Evolutionary conservation across 2,113 vertebrate genomes (phyloP).

Genomic region (Struthio camelus): DNA sequence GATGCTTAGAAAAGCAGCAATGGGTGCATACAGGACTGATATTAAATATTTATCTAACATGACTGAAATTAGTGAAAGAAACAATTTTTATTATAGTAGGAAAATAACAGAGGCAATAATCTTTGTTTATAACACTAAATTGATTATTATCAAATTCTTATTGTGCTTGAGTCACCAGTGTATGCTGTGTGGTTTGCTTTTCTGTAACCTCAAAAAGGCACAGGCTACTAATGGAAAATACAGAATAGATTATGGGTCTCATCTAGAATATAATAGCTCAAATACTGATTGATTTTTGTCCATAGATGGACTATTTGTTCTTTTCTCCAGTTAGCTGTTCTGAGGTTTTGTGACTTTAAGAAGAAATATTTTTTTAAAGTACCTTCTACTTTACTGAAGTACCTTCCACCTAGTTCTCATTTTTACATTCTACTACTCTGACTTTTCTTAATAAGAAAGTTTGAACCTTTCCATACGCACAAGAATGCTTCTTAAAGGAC

Average conservation of each 20-base stretch:
- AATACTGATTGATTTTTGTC: neutral
- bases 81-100: neutral
- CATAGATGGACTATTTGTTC: neutral
- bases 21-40: neutral
- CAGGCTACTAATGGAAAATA: neutral
- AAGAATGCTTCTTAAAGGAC: neutral
- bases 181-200: neutral
- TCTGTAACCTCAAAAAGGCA: neutral
- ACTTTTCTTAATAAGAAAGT: neutral
- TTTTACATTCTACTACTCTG: neutral
- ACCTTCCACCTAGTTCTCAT: neutral
- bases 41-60: neutral
- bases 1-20: neutral
- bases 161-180: neutral
- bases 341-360: neutral
- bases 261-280: neutral
- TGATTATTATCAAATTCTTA: neutral
- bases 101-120: neutral
- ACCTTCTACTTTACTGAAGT: neutral
- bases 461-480: neutral
- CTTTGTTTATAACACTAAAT: neutral
- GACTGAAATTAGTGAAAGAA: constrained; percentile 2
- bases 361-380: constrained; percentile 8
- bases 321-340: neutral
- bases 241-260: neutral